Conservation (phyloP, 2,797 vertebrate genomes). For the Peromyscus eremicus region DNA sequence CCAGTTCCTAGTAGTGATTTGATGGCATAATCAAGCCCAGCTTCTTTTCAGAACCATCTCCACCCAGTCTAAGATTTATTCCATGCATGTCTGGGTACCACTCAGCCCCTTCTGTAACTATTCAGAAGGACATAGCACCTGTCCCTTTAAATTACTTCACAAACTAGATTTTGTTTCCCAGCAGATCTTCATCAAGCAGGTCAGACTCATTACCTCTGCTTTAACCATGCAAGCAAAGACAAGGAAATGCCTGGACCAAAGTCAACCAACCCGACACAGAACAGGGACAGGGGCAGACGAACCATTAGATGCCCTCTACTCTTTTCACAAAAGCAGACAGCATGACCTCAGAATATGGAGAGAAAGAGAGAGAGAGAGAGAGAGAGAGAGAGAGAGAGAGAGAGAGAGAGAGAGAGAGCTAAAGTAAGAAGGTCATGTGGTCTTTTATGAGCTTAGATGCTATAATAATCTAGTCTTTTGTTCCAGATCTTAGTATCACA, state of each 20-base stretch:
- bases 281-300: background rate
- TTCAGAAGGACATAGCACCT: background rate
- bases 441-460: background rate
- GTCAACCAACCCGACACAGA: constrained; percentile 21
- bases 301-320: background rate
- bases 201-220: constrained; percentile 34
- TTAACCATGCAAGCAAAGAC: constrained; percentile 18
- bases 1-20: background rate
- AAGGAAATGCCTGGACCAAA: constrained; percentile 19
- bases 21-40: constrained; percentile 37
- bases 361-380: background rate
- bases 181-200: constrained; percentile 27
- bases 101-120: background rate
- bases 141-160: background rate
- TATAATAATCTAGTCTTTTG: background rate
- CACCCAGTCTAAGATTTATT: background rate
- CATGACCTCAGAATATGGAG: background rate
- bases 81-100: background rate
- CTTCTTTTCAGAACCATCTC: background rate
- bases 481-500: background rate
- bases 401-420: background rate
- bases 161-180: constrained; percentile 27
- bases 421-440: background rate
- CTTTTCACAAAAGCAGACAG: background rate
- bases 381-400: background rate